Evolutionary conservation across 2,113 vertebrate species (phyloP).

Genomic region (Engraulis encrasicolus): DNA sequence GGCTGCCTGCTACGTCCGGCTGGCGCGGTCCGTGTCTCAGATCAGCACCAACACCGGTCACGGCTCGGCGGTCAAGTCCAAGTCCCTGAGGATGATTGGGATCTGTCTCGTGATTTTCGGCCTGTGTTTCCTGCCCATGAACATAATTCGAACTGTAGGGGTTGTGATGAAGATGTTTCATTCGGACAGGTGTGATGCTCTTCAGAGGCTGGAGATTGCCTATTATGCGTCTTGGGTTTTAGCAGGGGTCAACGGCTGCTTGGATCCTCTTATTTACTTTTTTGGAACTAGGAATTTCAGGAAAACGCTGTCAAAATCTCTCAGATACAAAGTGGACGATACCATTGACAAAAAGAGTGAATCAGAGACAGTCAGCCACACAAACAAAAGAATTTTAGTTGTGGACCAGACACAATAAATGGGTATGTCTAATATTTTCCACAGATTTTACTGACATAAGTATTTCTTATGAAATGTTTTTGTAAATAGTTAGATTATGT

Average conservation of each 20-base stretch:
- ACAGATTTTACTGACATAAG: too few relatives aligned
- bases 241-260: constrained; percentile 61
- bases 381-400: constrained; percentile 30
- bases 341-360: constrained; percentile 36
- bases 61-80: constrained; percentile 65
- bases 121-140: constrained; percentile 71
- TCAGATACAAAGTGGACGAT: constrained; percentile 24
- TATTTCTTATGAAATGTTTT: too few relatives aligned
- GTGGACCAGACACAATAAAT: neutral
- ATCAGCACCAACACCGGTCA: constrained; percentile 57
- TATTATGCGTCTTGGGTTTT: constrained; percentile 59
- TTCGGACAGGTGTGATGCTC: neutral
- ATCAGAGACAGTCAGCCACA: constrained; percentile 40
- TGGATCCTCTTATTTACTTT: constrained; percentile 58
- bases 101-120: constrained; percentile 69
- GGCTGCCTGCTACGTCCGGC: constrained; percentile 60
- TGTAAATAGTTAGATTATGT: too few relatives aligned
- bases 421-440: neutral
- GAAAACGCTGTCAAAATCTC: constrained; percentile 43
- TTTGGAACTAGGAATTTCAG: constrained; percentile 58
- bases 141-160: constrained; percentile 58
- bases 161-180: constrained; percentile 56
- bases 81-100: constrained; percentile 65
- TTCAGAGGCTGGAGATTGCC: constrained; percentile 45
- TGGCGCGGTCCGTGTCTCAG: constrained; percentile 61